Conservation (phyloP, 1,140 invertebrate species). For the Magallana ariakensis region DNA sequence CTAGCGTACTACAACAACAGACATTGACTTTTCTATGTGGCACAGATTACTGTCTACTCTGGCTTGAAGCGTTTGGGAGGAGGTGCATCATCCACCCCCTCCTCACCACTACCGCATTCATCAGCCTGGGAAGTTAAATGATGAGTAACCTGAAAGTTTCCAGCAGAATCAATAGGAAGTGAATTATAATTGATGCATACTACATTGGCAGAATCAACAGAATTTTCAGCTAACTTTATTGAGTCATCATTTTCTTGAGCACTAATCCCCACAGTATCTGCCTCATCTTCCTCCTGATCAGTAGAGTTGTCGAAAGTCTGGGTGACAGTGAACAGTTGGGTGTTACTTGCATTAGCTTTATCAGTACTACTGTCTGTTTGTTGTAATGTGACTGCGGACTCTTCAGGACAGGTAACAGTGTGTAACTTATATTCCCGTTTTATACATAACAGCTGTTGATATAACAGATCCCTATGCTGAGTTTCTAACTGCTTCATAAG, state of each 20-base stretch:
- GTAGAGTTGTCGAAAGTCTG: conserved; percentile 15
- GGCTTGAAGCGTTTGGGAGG: conserved; percentile 17
- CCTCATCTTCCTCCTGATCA: background rate
- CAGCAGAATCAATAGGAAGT: conserved; percentile 5
- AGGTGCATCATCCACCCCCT: background rate
- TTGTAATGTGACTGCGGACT: no score
- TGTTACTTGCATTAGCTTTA: background rate
- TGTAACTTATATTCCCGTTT: conserved; percentile 53
- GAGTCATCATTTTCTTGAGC: conserved; percentile 19
- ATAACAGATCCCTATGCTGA: conserved; percentile 70
- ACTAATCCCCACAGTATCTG: background rate
- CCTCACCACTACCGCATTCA: background rate
- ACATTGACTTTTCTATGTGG: no score
- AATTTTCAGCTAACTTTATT: background rate
- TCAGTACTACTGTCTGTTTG: background rate
- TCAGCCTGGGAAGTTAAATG: background rate
- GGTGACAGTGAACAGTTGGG: background rate
- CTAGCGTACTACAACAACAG: no score
- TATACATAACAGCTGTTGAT: conserved; percentile 67
- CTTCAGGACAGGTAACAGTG: background rate
- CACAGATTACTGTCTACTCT: background rate
- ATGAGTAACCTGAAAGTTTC: conserved; percentile 39
- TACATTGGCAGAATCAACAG: background rate
- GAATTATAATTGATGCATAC: conserved; percentile 29
- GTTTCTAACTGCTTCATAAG: conserved; percentile 65